Evolutionary conservation across 2,797 vertebrate genomes (phyloP), one percentile per base, ranked within the genome.

Genomic region (Nyctibius grandis): DNA sequence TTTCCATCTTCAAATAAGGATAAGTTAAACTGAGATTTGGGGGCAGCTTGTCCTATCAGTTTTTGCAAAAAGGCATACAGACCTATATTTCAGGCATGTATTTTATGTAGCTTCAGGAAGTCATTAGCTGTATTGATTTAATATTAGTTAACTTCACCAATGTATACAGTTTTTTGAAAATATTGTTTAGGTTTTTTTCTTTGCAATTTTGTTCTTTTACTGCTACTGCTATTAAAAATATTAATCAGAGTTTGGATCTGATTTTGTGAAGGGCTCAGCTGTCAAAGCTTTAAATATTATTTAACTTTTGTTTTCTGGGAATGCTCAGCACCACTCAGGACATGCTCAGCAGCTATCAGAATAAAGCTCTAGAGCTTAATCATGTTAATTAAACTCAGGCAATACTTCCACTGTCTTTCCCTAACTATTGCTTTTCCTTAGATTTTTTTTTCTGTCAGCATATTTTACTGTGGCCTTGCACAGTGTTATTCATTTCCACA

Each of bases 401-500:
- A 90, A 70, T 72, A 85, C 11, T 69, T 73, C n/a, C 6, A 28
- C 23, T 81, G 18, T 57, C 47, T 94, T 93, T 44, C 81, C 47
- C 50, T 72, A 91, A 65, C 54, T 78, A 19, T 33, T 79, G 15
- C 38, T 90, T 86, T 78, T 73, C 67, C 63, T 79, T 69, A 69
- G 11, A 79, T 67, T 48, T 84, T 75, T 90, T 86, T 59, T n/a
- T n/a, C n/a, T 81, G 76, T 89, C 79, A 80, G 89, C 38, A 9
- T 80, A n/a, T 93, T 94, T 92, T 75, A 83, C 79, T 1, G 0
- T 85, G 79, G 84, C 69, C 65, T 91, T 95, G 44, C 54, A 73
- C n/a, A 50, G 26, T 48, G 26, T 59, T 95, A 85, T 19, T 95
- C 45, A 65, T 83, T 91, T 95, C 63, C 74, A 76, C 79, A 95